phyloP scores from a whole-genome alignment of 2,797 vertebrate genomes.

The Crocodylus rhombifer region DNA sequence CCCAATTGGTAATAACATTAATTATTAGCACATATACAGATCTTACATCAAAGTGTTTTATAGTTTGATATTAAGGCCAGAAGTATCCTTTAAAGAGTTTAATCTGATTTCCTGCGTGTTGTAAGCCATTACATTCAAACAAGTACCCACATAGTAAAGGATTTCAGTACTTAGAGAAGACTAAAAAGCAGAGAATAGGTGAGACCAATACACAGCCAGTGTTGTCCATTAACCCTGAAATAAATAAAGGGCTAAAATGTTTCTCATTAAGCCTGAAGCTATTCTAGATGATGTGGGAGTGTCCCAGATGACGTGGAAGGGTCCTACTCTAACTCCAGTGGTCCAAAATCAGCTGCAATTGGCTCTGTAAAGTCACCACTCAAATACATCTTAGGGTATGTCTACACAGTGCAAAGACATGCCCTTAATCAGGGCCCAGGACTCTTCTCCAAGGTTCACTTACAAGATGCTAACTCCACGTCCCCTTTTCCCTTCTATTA shows the following conservation, averaged over 20 bases:
- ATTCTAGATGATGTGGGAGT: too few relatives aligned
- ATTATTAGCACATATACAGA: not conserved
- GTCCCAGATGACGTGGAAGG: not conserved
- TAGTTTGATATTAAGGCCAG: not conserved
- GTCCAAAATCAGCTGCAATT: not conserved
- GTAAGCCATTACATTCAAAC: not conserved
- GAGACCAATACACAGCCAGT: too few relatives aligned
- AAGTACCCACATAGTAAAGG: not conserved
- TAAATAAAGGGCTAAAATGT: not conserved
- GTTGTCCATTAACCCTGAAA: not conserved
- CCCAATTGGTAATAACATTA: not conserved
- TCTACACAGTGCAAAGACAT: not conserved
- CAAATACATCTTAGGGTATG: not conserved
- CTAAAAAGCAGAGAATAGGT: too few relatives aligned
- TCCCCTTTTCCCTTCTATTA: not conserved
- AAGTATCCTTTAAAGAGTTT: not conserved
- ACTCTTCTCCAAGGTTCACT: not conserved
- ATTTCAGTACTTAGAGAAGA: too few relatives aligned
- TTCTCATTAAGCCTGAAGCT: not conserved
- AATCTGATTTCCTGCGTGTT: not conserved
- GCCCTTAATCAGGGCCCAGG: not conserved
- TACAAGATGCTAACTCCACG: not conserved
- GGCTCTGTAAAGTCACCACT: not conserved
- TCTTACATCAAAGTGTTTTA: not conserved
- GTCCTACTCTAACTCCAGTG: not conserved